Base-by-base conservation (phyloP, 2,113 vertebrate species). In the rabbit (Oryctolagus cuniculus) region DNA sequence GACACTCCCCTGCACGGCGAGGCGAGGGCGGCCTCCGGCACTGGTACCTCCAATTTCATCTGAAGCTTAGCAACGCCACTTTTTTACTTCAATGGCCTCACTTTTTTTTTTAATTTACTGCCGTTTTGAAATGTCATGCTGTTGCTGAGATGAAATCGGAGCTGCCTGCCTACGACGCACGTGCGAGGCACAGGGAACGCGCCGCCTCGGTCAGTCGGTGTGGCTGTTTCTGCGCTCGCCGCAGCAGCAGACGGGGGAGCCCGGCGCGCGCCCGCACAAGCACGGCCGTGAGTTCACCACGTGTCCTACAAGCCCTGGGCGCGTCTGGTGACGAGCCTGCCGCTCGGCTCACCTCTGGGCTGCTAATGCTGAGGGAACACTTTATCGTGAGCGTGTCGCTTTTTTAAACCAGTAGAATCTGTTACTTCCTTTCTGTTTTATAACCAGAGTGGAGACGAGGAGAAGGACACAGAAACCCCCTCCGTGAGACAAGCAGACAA, bases 31-130 rank as follows among this genome's bases (percentile, higher is more conserved):
- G 19, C 55, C 4, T 58, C 55, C 19, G 16, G 19, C 15, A 19
- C 15, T 58, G 55, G 19, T 5, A 58, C 55, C 11, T 58, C 13
- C 3, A 21, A 58, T 74, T 38, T 67, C 67, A 86, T 25, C 19
- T 77, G 1, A 92, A 94, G 5, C 38, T 95, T 36, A 82, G 88
- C 21, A 87, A 74, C 88, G 78, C 1, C 38, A 83, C n/a, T 67
- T 90, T 73, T 70, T n/a, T 22, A 85, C 3, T 74, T 64, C 51
- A 92, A 44, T 79, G 29, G 69, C 11, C 93, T 53, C 73, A 22
- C 21, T 63, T 21, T 19, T 66, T 78, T 91, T 91, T 93, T 87
- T 21, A 44, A 70, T 10, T 17, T 64, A 69, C 51, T 5, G 5
- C 17, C 83, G 55, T 93, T 90, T 16, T 72, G 27, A 58, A 92